phyloP scores from a whole-genome alignment of 2,888 invertebrate genomes.

The Microplitis deprimator region DNA sequence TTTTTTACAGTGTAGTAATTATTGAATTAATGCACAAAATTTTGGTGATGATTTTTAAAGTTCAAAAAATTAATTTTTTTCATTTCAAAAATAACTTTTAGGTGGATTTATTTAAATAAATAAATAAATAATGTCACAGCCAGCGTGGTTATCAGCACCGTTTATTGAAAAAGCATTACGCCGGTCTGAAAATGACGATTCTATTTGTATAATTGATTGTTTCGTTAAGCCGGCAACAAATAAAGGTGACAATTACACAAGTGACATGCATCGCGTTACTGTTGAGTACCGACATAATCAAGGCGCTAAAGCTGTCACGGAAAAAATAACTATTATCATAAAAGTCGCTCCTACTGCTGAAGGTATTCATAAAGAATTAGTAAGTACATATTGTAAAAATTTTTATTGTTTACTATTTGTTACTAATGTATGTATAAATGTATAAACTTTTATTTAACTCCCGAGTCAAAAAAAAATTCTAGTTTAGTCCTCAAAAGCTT shows the following conservation, averaged over 20 bases:
- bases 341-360: constrained; percentile 69
- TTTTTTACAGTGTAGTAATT: too few species aligned
- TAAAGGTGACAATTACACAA: constrained; percentile 68
- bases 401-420: not conserved
- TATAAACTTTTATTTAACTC: too few species aligned
- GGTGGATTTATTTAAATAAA: constrained; percentile 40
- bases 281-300: constrained; percentile 53
- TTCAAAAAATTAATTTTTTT: not conserved
- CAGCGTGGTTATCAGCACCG: constrained; percentile 59
- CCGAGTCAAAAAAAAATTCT: too few species aligned
- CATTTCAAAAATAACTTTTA: constrained; percentile 1
- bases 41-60: too few species aligned
- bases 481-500: too few species aligned
- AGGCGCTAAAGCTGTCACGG: constrained; percentile 46
- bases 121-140: constrained; percentile 55
- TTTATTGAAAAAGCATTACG: constrained; percentile 61
- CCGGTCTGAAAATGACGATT: constrained; percentile 56
- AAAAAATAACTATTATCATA: constrained; percentile 59
- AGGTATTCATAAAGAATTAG: constrained; percentile 67
- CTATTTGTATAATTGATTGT: constrained; percentile 59
- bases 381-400: constrained; percentile 43
- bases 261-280: constrained; percentile 63
- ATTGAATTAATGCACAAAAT: too few species aligned
- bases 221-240: constrained; percentile 60
- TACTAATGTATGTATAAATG: too few species aligned